phyloP scores from a whole-genome alignment of 2,113 vertebrate genomes.

The Oncorhynchus kisutch region DNA sequence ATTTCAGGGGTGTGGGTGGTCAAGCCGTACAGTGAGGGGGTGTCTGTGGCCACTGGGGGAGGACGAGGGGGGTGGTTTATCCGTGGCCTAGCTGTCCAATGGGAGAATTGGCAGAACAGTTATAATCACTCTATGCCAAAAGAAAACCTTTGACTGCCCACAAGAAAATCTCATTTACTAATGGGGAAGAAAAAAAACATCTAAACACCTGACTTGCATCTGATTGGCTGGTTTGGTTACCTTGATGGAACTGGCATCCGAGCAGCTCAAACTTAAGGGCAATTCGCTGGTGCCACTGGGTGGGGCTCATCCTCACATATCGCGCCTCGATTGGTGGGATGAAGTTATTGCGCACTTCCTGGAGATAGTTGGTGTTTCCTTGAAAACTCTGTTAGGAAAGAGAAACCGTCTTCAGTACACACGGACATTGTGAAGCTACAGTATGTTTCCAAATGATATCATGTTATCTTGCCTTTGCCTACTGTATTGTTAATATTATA shows the following conservation, averaged over 20 bases:
- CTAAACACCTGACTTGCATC: neutral
- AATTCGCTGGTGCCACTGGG: constrained; percentile 90
- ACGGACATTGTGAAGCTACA: too few relatives aligned
- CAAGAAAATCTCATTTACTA: constrained; percentile 20
- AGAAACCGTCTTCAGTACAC: neutral
- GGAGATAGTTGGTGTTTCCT: constrained; percentile 89
- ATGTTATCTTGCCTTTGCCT: neutral
- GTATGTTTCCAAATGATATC: too few relatives aligned
- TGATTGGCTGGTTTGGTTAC: constrained; percentile 60
- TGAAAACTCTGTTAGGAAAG: constrained; percentile 84
- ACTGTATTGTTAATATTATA: neutral
- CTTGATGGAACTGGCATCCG: constrained; percentile 83
- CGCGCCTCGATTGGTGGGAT: constrained; percentile 91
- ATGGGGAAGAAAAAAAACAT: neutral
- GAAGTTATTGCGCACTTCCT: constrained; percentile 97
- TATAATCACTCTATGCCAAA: constrained; percentile 49
- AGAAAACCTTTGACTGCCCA: constrained; percentile 66
- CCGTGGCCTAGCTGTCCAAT: constrained; percentile 58
- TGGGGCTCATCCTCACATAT: constrained; percentile 86
- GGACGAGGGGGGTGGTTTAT: constrained; percentile 37
- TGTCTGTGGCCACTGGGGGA: constrained; percentile 69
- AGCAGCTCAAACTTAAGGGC: constrained; percentile 93
- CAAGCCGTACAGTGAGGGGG: constrained; percentile 70
- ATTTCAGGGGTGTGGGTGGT: constrained; percentile 84
- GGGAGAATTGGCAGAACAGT: constrained; percentile 52